Evolutionary conservation across 2,113 vertebrate genomes (phyloP).

Genomic region (Cololabis saira): DNA sequence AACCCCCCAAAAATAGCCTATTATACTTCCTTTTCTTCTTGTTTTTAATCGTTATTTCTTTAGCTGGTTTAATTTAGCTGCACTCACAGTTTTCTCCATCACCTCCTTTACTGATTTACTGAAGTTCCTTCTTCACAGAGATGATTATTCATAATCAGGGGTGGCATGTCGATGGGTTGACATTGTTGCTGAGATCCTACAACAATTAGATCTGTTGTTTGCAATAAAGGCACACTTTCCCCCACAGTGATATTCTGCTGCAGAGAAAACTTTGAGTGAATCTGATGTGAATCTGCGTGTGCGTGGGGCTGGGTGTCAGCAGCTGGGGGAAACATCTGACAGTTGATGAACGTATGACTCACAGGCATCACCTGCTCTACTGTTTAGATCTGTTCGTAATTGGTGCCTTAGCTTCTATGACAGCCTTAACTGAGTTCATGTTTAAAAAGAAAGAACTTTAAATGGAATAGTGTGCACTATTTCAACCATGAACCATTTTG

Average conservation of each 20-base stretch:
- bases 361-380: slow-evolving; percentile 42
- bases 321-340: slow-evolving; percentile 36
- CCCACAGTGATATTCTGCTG: slow-evolving; percentile 25
- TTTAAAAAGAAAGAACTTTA: slow-evolving; percentile 27
- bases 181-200: slow-evolving; percentile 52
- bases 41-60: slow-evolving; percentile 21
- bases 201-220: slow-evolving; percentile 60
- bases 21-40: not conserved
- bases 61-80: slow-evolving; percentile 1
- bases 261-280: slow-evolving; percentile 28
- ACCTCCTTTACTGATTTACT: slow-evolving; percentile 7
- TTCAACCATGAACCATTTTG: slow-evolving; percentile 49
- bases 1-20: not conserved
- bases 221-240: slow-evolving; percentile 29
- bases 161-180: slow-evolving; percentile 56
- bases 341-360: slow-evolving; percentile 51
- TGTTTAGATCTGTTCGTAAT: slow-evolving; percentile 47
- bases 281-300: slow-evolving; percentile 8
- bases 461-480: slow-evolving; percentile 26
- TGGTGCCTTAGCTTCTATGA: slow-evolving; percentile 25
- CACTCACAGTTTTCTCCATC: not conserved
- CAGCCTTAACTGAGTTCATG: slow-evolving; percentile 4
- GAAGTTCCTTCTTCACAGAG: slow-evolving; percentile 34
- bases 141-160: slow-evolving; percentile 60
- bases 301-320: slow-evolving; percentile 2